phyloP scores from a whole-genome alignment of 2,113 vertebrate species.

The Macquaria ambigua region DNA sequence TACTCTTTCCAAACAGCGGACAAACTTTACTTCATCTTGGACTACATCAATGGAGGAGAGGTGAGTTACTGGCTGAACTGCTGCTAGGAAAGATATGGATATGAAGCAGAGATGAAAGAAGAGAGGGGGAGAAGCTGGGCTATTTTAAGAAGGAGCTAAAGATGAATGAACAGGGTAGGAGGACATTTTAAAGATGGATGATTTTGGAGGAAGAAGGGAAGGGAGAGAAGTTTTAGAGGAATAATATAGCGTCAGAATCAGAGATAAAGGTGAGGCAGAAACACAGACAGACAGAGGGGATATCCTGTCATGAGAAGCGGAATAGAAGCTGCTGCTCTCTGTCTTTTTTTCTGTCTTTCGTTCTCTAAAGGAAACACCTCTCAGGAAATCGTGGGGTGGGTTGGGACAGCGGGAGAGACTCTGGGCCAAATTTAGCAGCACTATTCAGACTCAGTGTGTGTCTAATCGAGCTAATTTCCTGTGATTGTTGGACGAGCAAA shows the following conservation, averaged over 20 bases:
- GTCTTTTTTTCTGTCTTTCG: constrained; percentile 44
- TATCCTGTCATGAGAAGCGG: constrained; percentile 78
- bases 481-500: constrained; percentile 81
- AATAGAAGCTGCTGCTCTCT: constrained; percentile 57
- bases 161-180: not conserved
- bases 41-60: constrained; percentile 99
- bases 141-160: constrained; percentile 37
- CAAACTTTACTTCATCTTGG: constrained; percentile 96
- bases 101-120: not conserved
- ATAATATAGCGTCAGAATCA: constrained; percentile 6
- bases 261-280: constrained; percentile 41
- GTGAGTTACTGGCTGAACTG: constrained; percentile 80
- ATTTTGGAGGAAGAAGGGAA: not conserved
- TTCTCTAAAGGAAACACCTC: constrained; percentile 74
- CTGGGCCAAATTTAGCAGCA: constrained; percentile 79
- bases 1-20: constrained; percentile 98
- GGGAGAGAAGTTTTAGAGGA: not conserved
- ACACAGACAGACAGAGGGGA: constrained; percentile 65
- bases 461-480: constrained; percentile 82
- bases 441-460: constrained; percentile 61
- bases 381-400: constrained; percentile 77
- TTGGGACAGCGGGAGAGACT: constrained; percentile 63
- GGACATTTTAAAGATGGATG: constrained; percentile 1
- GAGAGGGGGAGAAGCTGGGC: constrained; percentile 3
- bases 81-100: not conserved